A percentile compares a stretch with the other conserved stretches of the same genome.
phyloP scores from a whole-genome alignment of 2,888 invertebrate genomes.

The Cerastis rubricosa region DNA sequence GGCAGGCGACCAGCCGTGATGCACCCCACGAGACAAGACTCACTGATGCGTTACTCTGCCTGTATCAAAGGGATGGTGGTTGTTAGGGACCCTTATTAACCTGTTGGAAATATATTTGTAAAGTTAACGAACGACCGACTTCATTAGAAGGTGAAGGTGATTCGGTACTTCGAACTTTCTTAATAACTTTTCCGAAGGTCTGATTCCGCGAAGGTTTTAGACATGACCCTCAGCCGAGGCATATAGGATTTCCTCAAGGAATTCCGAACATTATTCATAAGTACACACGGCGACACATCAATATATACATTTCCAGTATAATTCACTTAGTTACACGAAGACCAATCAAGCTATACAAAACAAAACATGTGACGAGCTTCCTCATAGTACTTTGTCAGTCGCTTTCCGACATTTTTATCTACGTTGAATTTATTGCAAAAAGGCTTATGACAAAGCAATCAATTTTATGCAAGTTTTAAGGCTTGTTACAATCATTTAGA shows the following conservation, averaged over 20 bases:
- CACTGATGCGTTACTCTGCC: not conserved
- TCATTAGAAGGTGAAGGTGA: no score
- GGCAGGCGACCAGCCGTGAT: not conserved
- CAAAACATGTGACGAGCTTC: not conserved
- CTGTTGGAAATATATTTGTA: no score
- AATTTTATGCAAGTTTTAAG: not conserved
- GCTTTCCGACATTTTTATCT: not conserved
- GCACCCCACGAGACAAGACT: not conserved
- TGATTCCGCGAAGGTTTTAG: not conserved
- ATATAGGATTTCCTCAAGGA: not conserved
- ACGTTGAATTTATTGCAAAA: not conserved
- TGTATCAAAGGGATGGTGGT: not conserved
- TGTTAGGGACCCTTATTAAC: not conserved
- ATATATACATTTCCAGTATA: no score
- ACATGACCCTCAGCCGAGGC: not conserved
- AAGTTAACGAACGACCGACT: no score
- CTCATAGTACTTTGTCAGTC: not conserved
- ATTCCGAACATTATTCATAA: not conserved
- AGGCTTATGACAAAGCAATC: not conserved
- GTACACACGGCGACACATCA: no score
- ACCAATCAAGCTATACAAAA: no score
- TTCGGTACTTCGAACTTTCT: no score
- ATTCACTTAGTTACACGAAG: no score
- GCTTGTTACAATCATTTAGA: slow-evolving; percentile 5
- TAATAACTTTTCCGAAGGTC: not conserved